Conservation (phyloP, 37 sponge, comb jelly and placozoan genomes). For the Diacarnus erythraeanus region DNA sequence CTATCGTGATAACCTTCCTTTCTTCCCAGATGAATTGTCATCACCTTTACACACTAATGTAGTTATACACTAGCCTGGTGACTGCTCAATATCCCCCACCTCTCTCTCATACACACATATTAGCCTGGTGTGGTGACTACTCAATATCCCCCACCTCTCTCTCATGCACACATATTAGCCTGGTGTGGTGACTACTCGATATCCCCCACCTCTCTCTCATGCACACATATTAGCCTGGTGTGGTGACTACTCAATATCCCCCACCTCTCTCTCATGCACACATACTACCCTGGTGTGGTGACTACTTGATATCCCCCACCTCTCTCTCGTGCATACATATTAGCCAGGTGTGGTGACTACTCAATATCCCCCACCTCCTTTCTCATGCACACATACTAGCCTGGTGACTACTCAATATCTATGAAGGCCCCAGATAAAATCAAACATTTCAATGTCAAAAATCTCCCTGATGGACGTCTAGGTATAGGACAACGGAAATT, state of each 20-base stretch:
- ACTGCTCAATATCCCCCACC: too few species aligned
- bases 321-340: not conserved
- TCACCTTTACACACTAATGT: too few species aligned
- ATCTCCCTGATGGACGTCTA: slow-evolving; percentile 67
- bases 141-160: too few species aligned
- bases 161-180: slow-evolving; percentile 2
- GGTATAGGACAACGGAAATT: slow-evolving; percentile 92
- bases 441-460: slow-evolving; percentile 92
- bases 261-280: slow-evolving; percentile 16
- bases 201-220: slow-evolving; percentile 21
- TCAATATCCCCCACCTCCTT: not conserved
- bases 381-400: slow-evolving; percentile 35
- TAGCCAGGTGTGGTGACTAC: not conserved
- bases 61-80: too few species aligned
- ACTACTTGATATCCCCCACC: not conserved
- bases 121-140: too few species aligned
- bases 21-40: too few species aligned
- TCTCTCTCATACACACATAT: slow-evolving; percentile 14
- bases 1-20: too few species aligned
- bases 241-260: too few species aligned
- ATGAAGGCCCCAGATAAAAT: slow-evolving; percentile 91
- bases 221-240: not conserved
- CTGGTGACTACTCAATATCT: slow-evolving; percentile 92
- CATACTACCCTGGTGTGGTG: not conserved
- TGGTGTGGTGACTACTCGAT: too few species aligned